Conservation (phyloP, 2,113 vertebrate species). For the Cavia aperea region DNA sequence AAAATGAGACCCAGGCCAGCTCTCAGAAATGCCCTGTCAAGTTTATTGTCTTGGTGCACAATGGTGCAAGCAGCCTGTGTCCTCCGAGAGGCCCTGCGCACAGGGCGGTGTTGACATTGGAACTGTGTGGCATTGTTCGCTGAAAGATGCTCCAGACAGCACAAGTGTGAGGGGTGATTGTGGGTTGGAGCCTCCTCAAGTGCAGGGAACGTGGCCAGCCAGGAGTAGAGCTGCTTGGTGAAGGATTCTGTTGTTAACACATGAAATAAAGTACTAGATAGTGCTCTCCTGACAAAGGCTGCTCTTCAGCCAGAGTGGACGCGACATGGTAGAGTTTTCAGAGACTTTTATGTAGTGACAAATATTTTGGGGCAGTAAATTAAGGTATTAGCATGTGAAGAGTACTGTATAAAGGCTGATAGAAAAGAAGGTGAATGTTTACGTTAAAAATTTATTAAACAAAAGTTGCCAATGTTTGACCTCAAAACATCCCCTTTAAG, state of each 20-base stretch:
- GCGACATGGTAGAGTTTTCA: background rate
- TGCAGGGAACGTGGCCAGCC: slow-evolving; percentile 34
- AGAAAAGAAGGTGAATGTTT: background rate
- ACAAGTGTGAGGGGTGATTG: background rate
- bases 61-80: background rate
- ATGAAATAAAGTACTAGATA: slow-evolving; percentile 17
- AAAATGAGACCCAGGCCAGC: background rate
- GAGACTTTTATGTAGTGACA: slow-evolving; percentile 3
- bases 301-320: background rate
- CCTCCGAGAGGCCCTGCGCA: background rate
- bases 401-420: background rate
- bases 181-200: slow-evolving; percentile 7
- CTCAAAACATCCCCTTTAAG: background rate
- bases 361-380: background rate
- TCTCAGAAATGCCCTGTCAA: background rate
- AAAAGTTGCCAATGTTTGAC: background rate
- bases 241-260: slow-evolving; percentile 43
- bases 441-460: background rate
- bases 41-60: slow-evolving; percentile 20
- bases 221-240: background rate
- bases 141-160: slow-evolving; percentile 2
- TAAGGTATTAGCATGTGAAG: background rate
- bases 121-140: background rate
- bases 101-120: background rate
- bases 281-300: background rate